Percentiles rank a stretch among this genome's conserved stretches.
Conservation (phyloP, 2,888 invertebrate species). For the Ametastegia equiseti region DNA sequence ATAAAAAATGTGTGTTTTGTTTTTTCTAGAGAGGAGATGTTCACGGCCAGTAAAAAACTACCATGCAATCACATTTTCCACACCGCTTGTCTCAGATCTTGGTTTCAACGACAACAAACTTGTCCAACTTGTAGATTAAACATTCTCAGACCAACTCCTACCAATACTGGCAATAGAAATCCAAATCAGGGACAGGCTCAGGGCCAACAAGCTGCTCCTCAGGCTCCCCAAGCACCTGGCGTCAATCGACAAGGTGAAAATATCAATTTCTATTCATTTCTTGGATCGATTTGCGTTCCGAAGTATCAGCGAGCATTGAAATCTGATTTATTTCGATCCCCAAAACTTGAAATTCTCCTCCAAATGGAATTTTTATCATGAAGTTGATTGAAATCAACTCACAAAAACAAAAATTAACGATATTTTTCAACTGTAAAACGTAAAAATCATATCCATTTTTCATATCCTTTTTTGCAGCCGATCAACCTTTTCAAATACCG, state of each 20-base stretch:
- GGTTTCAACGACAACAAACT: slow-evolving; percentile 99
- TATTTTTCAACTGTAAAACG: too few relatives aligned
- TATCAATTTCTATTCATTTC: background rate
- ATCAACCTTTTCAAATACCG: slow-evolving; percentile 64
- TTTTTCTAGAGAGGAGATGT: slow-evolving; percentile 81
- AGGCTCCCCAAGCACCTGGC: slow-evolving; percentile 61
- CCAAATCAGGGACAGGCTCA: slow-evolving; percentile 71
- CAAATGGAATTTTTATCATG: too few relatives aligned
- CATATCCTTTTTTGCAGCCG: slow-evolving; percentile 49
- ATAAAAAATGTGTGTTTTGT: background rate
- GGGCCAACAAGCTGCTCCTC: slow-evolving; percentile 66
- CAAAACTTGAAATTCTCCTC: too few relatives aligned
- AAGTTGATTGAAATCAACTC: too few relatives aligned
- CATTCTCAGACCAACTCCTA: slow-evolving; percentile 79
- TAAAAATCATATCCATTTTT: too few relatives aligned
- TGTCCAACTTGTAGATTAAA: slow-evolving; percentile 99
- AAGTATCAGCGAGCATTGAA: too few relatives aligned
- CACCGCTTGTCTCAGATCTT: slow-evolving; percentile 96
- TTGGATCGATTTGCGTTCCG: background rate
- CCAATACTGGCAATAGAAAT: slow-evolving; percentile 63
- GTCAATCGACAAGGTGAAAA: slow-evolving; percentile 54
- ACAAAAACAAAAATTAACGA: too few relatives aligned
- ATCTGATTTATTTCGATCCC: too few relatives aligned
- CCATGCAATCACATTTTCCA: slow-evolving; percentile 99
- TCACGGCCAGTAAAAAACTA: slow-evolving; percentile 92